phyloP scores from a whole-genome alignment of 2,888 invertebrate species.

The Allophyes oxyacanthae region DNA sequence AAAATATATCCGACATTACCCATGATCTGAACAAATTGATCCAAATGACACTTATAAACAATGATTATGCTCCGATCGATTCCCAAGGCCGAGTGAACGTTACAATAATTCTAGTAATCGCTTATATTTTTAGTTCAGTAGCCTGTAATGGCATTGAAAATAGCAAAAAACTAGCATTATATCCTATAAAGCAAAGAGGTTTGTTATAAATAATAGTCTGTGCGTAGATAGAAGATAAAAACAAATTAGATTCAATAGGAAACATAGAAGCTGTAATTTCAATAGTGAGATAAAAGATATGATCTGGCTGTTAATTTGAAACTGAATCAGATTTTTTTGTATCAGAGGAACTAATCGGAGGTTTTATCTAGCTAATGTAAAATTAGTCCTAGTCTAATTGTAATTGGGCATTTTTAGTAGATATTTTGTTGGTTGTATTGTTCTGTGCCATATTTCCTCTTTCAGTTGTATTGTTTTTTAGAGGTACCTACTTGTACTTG shows the following conservation, averaged over 20 bases:
- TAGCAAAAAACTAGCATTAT: conserved; percentile 28
- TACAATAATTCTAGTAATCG: conserved; percentile 34
- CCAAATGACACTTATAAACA: conserved; percentile 23
- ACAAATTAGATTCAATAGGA: background rate
- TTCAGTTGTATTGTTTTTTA: no score
- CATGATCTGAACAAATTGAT: conserved; percentile 28
- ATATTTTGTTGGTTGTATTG: no score
- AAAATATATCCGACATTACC: conserved; percentile 42
- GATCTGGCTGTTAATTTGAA: no score
- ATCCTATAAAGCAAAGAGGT: conserved; percentile 12
- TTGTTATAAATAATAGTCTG: conserved; percentile 18
- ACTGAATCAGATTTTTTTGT: no score
- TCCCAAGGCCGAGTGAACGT: conserved; percentile 58
- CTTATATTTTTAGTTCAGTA: conserved; percentile 30
- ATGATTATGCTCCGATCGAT: conserved; percentile 31
- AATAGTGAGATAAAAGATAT: no score
- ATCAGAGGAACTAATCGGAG: no score
- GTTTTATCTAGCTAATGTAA: no score
- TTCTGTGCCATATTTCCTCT: no score
- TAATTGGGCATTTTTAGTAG: no score
- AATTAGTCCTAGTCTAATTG: no score
- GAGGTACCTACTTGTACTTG: no score
- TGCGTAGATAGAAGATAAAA: background rate
- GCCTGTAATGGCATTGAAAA: conserved; percentile 28
- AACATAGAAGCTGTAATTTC: background rate